Percentiles rank a stretch among this genome's conserved stretches.
Conservation (phyloP, 2,113 vertebrate species). For the Ochotona princeps region DNA sequence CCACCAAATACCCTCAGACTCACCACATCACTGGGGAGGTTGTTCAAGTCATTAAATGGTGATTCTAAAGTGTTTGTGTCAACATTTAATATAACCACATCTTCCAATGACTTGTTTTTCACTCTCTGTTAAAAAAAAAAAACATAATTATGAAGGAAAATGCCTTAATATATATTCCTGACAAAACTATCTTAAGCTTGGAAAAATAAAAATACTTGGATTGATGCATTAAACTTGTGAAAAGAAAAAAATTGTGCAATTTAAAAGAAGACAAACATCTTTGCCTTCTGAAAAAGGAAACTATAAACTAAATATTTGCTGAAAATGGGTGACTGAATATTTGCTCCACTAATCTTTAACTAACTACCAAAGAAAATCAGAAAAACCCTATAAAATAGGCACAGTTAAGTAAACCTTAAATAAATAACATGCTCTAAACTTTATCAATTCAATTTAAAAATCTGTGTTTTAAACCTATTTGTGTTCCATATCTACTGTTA, state of each 20-base stretch:
- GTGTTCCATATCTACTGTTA: background rate
- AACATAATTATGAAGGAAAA: constrained; percentile 62
- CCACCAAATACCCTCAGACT: constrained; percentile 80
- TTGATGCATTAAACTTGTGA: constrained; percentile 29
- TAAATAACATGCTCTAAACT: background rate
- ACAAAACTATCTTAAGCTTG: constrained; percentile 46
- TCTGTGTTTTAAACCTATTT: too few species aligned
- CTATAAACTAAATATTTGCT: background rate
- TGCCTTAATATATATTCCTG: constrained; percentile 50
- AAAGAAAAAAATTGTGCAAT: background rate
- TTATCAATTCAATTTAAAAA: background rate
- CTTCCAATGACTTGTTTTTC: constrained; percentile 94
- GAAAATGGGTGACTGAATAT: background rate
- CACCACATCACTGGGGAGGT: constrained; percentile 96
- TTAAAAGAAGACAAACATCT: constrained; percentile 24
- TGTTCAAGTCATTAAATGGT: constrained; percentile 95
- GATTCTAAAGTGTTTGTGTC: constrained; percentile 97
- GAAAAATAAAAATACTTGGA: constrained; percentile 22
- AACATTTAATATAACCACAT: constrained; percentile 97
- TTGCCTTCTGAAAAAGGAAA: background rate
- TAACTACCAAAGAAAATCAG: background rate
- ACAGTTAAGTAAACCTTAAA: background rate
- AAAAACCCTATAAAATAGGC: background rate
- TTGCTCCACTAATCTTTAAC: background rate
- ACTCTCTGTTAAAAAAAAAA: constrained; percentile 89